Evolutionary conservation across 2,888 invertebrate species (phyloP).

Genomic region (Eilema sororculum): DNA sequence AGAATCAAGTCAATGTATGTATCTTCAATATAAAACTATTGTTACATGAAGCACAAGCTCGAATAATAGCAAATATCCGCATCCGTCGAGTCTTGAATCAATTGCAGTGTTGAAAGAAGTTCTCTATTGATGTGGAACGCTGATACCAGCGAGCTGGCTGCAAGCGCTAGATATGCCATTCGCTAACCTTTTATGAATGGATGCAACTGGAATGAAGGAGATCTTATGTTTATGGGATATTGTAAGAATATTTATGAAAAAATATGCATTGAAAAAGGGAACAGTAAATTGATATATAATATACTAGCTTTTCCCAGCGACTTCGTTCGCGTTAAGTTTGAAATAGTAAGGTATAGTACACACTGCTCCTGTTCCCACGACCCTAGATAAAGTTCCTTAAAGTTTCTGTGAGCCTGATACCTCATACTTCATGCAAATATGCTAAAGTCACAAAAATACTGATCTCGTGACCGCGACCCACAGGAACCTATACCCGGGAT

Average conservation of each 20-base stretch:
- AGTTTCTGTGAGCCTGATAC: no score
- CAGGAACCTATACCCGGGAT: no score
- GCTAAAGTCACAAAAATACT: no score
- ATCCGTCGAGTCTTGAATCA: constrained; percentile 32
- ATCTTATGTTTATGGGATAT: not conserved
- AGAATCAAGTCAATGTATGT: not conserved
- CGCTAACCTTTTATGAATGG: constrained; percentile 14
- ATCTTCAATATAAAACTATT: not conserved
- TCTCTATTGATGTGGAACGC: constrained; percentile 47
- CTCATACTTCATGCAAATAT: no score
- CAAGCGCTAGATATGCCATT: constrained; percentile 22
- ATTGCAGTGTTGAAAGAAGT: constrained; percentile 34
- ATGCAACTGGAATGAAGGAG: not conserved
- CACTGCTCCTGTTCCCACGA: no score
- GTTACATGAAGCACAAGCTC: constrained; percentile 17
- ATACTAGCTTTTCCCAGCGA: no score
- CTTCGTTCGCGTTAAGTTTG: no score
- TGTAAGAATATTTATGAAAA: not conserved
- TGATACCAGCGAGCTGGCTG: constrained; percentile 46
- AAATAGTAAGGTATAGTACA: no score
- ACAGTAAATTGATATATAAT: not conserved
- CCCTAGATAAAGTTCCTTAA: no score
- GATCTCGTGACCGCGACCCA: no score
- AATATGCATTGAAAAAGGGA: not conserved
- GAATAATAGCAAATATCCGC: constrained; percentile 38